These are phyloP conservation scores for Heptranchias perlo DNA, from an alignment of 2,113 vertebrate species.

Conservation along the genomic window DNA sequence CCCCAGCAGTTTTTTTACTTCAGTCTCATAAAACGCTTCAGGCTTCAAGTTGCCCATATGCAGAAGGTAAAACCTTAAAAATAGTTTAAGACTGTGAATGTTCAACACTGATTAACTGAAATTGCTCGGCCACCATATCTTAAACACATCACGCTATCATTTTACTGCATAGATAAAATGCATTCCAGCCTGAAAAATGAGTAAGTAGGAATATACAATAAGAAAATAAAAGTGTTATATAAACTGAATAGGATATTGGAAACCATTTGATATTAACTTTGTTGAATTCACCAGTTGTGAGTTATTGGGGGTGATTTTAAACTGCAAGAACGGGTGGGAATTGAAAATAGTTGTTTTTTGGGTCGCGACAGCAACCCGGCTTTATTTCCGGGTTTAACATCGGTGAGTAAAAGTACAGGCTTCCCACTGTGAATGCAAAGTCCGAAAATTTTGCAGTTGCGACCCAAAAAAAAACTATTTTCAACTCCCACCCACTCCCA, in stretches of 20 bases:
- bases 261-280: neutral
- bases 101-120: neutral
- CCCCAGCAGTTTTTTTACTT: neutral
- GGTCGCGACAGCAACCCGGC: too few relatives aligned
- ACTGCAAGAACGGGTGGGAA: too few relatives aligned
- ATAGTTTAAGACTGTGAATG: neutral
- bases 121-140: neutral
- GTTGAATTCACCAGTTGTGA: neutral
- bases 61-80: neutral
- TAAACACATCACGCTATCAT: neutral
- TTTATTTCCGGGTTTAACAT: too few relatives aligned
- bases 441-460: too few relatives aligned
- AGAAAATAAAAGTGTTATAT: neutral
- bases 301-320: too few relatives aligned
- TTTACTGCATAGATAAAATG: neutral
- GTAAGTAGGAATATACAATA: neutral
- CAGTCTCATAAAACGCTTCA: neutral
- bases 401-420: too few relatives aligned
- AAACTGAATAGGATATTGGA: neutral
- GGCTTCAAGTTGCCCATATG: neutral
- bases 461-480: too few relatives aligned
- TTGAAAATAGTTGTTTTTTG: too few relatives aligned
- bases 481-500: too few relatives aligned
- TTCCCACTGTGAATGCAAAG: too few relatives aligned
- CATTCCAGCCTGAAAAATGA: neutral